Evolutionary conservation across 2,113 vertebrate genomes (phyloP), one percentile per base, ranked within the genome.

Genomic region (Gnathonemus echidnorhynchus): DNA sequence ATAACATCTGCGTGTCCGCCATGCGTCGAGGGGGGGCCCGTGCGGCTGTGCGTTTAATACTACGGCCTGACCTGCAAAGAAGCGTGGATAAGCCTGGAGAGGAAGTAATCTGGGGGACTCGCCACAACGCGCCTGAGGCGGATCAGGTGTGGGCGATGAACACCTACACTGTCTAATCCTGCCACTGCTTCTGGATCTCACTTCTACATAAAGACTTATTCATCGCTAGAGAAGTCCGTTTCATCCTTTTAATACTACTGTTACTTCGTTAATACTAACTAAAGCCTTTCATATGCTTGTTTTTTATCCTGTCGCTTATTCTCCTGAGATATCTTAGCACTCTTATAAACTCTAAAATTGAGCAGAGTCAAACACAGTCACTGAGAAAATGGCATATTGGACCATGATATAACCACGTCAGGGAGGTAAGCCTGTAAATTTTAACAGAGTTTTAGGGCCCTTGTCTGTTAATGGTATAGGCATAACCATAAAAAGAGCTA

Each of bases 401-500:
- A 15, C 74, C 74, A 35, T 19, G 74, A 42, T 17, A 39, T 77
- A 19, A 39, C 35, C 70, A 17, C 3, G 13, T 77, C 70, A 77
- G 10, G 70, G 70, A 39, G 31, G 70, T 19, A 80, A 52, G 84
- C 88, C 27, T 87, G 46, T 53, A 87, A 87, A 87, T 53, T 17
- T 7, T 87, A 53, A 53, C 13, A 17, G 48, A 3, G 45, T 80
- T 50, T 49, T 86, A 86, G 24, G 84, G 84, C 8, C 48, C 10
- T 89, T 87, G 70, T 83, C 88, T 48, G 48, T 15, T n/a, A n/a
- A 89, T 88, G 50, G 24, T 7, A 83, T 66, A 66, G 88, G 45
- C 45, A 50, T 46, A 27, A 49, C 49, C 45, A 50, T 74, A 35
- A 89, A 83, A 35, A 24, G 17, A 53, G 31, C 70, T 70, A 70